Evolutionary conservation across 2,113 vertebrate species (phyloP).

Genomic region (Charina bottae): DNA sequence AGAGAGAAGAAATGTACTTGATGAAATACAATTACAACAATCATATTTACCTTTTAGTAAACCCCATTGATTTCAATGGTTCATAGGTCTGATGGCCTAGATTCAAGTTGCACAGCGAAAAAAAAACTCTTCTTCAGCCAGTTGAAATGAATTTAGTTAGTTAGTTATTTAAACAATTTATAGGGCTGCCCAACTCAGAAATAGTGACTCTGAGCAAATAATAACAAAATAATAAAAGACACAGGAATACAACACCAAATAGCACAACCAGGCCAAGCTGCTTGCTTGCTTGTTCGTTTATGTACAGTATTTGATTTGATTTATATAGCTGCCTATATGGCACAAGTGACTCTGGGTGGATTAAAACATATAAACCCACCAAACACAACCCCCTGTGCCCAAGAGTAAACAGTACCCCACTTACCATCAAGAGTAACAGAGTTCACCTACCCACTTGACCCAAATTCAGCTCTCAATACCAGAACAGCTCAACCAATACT

Average conservation of each 20-base stretch:
- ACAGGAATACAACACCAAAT: not conserved
- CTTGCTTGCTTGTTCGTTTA: not conserved
- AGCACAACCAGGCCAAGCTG: not conserved
- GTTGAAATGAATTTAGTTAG: not conserved
- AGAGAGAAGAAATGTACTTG: not conserved
- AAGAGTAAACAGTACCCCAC: not conserved
- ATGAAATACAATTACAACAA: not conserved
- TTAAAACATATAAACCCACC: not conserved
- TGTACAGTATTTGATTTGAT: not conserved
- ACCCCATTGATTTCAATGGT: not conserved
- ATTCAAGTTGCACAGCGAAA: rapidly evolving
- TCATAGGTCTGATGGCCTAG: not conserved
- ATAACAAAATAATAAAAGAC: not conserved
- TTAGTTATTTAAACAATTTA: not conserved
- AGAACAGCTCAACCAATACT: not conserved
- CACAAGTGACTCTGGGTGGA: not conserved
- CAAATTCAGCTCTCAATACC: not conserved
- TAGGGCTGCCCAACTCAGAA: not conserved
- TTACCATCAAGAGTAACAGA: not conserved
- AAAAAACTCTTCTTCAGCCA: not conserved
- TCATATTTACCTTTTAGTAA: not conserved
- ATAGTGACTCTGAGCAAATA: not conserved
- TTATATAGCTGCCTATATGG: not conserved
- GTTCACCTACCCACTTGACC: not conserved
- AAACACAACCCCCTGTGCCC: not conserved